Evolutionary conservation across 2,888 invertebrate species (phyloP).

Genomic region (Dendrolimus pini): DNA sequence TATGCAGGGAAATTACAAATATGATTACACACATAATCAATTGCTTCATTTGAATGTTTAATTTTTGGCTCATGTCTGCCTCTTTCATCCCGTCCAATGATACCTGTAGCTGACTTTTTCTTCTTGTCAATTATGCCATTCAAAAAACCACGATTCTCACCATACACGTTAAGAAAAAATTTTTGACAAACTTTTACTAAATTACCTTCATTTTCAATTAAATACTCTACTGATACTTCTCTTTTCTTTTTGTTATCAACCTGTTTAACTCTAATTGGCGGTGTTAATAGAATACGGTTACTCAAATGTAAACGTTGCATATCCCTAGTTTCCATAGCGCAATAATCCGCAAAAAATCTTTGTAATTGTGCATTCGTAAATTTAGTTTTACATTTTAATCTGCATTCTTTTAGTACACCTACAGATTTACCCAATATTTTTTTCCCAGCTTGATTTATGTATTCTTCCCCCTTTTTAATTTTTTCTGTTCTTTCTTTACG

Average conservation of each 20-base stretch:
- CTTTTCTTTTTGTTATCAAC: conserved; percentile 2
- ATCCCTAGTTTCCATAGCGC: conserved; percentile 7
- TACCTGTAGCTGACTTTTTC: conserved; percentile 3
- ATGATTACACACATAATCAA: conserved; percentile 4
- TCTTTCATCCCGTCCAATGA: conserved; percentile 2
- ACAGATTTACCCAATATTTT: conserved; percentile 4
- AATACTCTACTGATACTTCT: conserved; percentile 2
- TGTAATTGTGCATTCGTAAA: conserved; percentile 7
- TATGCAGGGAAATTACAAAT: conserved; percentile 4
- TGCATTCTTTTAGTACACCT: conserved; percentile 4
- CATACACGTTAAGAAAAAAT: conserved; percentile 3
- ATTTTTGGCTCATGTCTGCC: conserved; percentile 3
- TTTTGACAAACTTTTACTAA: conserved; percentile 4
- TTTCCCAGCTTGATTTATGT: conserved; percentile 1
- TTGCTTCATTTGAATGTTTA: conserved; percentile 4
- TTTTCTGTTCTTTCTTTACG: conserved; percentile 3
- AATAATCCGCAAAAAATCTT: conserved; percentile 7
- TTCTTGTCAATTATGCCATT: conserved; percentile 4
- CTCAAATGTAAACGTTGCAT: conserved; percentile 7
- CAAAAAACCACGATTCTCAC: conserved; percentile 4
- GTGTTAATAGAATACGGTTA: conserved; percentile 1
- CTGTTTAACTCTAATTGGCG: conserved; percentile 2
- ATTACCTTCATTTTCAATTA: conserved; percentile 4
- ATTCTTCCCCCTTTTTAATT: conserved; percentile 2
- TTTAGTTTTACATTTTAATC: conserved; percentile 6